Conservation (phyloP, 2,888 invertebrate species). For the Agriopis leucophaearia region DNA sequence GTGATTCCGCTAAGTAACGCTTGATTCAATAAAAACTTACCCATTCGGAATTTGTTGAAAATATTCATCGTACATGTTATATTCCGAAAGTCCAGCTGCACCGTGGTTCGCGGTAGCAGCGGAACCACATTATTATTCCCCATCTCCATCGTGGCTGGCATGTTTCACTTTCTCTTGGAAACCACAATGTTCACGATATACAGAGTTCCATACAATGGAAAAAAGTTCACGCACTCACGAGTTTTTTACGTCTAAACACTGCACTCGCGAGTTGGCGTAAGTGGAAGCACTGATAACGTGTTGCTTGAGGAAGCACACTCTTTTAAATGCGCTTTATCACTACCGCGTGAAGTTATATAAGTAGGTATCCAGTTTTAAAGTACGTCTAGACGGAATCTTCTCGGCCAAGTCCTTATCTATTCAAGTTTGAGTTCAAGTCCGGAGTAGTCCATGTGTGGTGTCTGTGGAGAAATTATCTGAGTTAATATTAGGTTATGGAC, state of each 20-base stretch:
- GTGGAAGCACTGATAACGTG: not conserved
- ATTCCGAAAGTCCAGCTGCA: constrained; percentile 90
- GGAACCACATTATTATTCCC: constrained; percentile 79
- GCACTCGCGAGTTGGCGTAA: constrained; percentile 16
- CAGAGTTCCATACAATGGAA: not conserved
- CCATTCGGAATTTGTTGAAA: constrained; percentile 85
- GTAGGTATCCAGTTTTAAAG: not conserved
- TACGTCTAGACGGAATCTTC: constrained; percentile 5
- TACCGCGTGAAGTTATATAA: not conserved
- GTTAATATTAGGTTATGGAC: too few species aligned
- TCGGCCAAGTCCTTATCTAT: not conserved
- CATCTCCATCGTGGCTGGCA: constrained; percentile 60
- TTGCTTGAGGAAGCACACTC: not conserved
- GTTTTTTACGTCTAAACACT: constrained; percentile 8
- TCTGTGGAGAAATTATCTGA: constrained; percentile 2
- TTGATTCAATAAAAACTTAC: constrained; percentile 80
- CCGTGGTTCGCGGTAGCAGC: constrained; percentile 84
- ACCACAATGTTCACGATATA: constrained; percentile 10
- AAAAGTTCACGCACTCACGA: constrained; percentile 3
- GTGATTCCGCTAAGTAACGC: not conserved
- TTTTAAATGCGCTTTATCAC: constrained; percentile 3
- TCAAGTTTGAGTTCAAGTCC: constrained; percentile 5
- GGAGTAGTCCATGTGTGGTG: not conserved
- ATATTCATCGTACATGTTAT: constrained; percentile 88
- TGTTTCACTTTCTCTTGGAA: constrained; percentile 60